These are phyloP conservation scores for Pristiophorus japonicus DNA, from an alignment of 2,113 vertebrate genomes.

Conservation along the genomic window DNA sequence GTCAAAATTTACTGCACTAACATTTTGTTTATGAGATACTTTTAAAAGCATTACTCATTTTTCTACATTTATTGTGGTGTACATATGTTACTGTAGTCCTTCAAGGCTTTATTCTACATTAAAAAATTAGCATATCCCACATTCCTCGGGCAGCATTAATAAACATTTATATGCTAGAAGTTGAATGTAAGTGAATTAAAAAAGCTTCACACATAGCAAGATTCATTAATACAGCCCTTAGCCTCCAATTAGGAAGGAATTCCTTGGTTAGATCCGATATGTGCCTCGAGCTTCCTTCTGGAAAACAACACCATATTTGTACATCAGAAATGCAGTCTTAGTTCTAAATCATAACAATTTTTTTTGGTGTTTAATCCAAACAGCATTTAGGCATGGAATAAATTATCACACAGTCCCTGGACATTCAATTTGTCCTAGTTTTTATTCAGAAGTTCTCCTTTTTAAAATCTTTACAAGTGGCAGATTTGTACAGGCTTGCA, in stretches of 20 bases:
- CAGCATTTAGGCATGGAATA: background rate
- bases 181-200: conserved; percentile 26
- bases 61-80: background rate
- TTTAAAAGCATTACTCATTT: background rate
- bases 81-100: conserved; percentile 3
- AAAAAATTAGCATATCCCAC: background rate
- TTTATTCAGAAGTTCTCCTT: background rate
- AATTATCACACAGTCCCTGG: background rate
- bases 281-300: conserved; percentile 25
- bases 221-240: conserved; percentile 27
- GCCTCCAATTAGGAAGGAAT: conserved; percentile 31
- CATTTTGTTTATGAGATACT: background rate
- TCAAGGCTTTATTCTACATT: conserved; percentile 24
- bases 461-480: background rate
- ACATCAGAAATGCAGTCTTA: background rate
- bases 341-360: background rate
- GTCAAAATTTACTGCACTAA: background rate
- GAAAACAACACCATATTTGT: conserved; percentile 4
- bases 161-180: conserved; percentile 1
- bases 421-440: background rate
- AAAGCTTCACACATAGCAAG: background rate
- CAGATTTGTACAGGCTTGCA: background rate
- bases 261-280: conserved; percentile 27
- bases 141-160: conserved; percentile 5
- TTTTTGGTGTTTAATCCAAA: background rate